These are phyloP conservation scores for Bombus confusus DNA, from an alignment of 1,140 invertebrate species.

Conservation along the genomic window DNA sequence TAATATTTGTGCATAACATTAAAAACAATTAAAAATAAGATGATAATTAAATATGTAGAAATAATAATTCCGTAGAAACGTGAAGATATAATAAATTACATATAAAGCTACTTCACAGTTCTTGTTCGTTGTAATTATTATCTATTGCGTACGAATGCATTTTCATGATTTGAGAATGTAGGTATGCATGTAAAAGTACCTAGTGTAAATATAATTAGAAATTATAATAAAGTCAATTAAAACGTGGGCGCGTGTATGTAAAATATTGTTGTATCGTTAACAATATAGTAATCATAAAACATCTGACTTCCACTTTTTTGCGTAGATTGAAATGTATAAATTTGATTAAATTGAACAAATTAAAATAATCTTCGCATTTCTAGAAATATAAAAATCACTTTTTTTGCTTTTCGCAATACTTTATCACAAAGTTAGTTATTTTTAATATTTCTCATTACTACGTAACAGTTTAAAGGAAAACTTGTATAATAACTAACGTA, in stretches of 20 bases:
- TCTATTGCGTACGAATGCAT: background rate
- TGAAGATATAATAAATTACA: conserved; percentile 31
- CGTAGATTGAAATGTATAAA: conserved; percentile 29
- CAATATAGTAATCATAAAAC: conserved; percentile 28
- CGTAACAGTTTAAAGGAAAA: conserved; percentile 54
- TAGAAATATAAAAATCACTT: conserved; percentile 56
- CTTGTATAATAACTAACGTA: conserved; percentile 33
- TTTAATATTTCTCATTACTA: conserved; percentile 27
- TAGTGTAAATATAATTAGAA: conserved; percentile 46
- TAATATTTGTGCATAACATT: background rate
- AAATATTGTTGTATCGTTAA: conserved; percentile 40
- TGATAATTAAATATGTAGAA: background rate
- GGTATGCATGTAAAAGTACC: conserved; percentile 49
- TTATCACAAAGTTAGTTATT: conserved; percentile 60
- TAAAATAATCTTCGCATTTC: conserved; percentile 38
- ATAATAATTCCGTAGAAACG: conserved; percentile 30
- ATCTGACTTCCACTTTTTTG: conserved; percentile 27
- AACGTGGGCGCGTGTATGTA: conserved; percentile 18
- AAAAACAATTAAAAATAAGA: background rate
- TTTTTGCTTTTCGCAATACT: conserved; percentile 28
- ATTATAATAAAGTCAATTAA: conserved; percentile 44
- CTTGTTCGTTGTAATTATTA: conserved; percentile 33
- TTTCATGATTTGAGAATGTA: conserved; percentile 55
- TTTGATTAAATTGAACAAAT: conserved; percentile 45
- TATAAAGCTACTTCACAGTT: conserved; percentile 13